Percentiles rank a stretch among this genome's conserved stretches.
These are phyloP conservation scores for Pomacea canaliculata DNA, from an alignment of 2,888 invertebrate genomes.

Conservation along the genomic window DNA sequence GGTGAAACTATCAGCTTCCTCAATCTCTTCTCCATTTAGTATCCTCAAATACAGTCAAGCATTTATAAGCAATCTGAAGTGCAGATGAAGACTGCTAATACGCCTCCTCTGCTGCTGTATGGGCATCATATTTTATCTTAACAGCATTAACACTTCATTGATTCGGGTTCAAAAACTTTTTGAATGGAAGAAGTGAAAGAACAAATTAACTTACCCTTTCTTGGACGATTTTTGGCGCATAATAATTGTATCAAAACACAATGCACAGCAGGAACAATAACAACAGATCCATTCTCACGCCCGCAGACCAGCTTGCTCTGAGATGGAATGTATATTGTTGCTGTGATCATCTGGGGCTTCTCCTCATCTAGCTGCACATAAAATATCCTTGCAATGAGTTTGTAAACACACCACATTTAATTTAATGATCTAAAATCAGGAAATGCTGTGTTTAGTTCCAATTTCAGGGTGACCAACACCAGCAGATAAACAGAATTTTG, in stretches of 20 bases:
- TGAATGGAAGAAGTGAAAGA: not conserved
- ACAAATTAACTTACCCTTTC: not conserved
- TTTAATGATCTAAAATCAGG: too few relatives aligned
- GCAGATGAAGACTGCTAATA: not conserved
- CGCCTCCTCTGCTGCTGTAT: too few relatives aligned
- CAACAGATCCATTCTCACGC: constrained; percentile 93
- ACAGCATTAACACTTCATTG: too few relatives aligned
- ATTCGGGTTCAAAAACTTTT: too few relatives aligned
- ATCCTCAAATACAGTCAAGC: not conserved
- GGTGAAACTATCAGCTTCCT: too few relatives aligned
- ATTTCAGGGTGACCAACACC: too few relatives aligned
- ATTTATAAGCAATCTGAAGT: not conserved
- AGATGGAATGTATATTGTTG: constrained; percentile 93
- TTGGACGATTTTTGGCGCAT: constrained; percentile 21
- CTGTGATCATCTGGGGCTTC: constrained; percentile 76
- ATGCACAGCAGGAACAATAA: constrained; percentile 95
- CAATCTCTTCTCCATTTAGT: too few relatives aligned
- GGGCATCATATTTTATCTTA: too few relatives aligned
- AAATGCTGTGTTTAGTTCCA: too few relatives aligned
- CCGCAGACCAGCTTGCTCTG: constrained; percentile 95
- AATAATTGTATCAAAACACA: constrained; percentile 93
- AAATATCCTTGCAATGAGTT: not conserved
- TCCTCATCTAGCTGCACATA: constrained; percentile 44
- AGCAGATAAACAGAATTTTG: too few relatives aligned
- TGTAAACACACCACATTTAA: too few relatives aligned